phyloP scores from a whole-genome alignment of 2,888 invertebrate genomes.

The Meteorus cinctellus region DNA sequence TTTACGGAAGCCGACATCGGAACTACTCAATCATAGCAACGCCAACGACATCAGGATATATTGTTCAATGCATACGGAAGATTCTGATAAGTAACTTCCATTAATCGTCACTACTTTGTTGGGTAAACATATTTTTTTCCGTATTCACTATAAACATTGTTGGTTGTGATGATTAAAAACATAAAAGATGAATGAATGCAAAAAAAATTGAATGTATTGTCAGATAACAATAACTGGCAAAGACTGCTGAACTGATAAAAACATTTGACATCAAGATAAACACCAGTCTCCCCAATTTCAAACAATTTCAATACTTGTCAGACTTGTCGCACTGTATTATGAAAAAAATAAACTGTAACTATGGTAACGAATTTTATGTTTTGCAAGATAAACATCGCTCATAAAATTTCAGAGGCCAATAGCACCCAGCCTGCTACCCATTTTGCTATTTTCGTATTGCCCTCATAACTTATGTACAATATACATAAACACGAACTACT shows the following conservation, averaged over 20 bases:
- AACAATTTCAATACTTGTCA: too few relatives aligned
- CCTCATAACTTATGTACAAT: not conserved
- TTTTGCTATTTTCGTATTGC: slow-evolving; percentile 15
- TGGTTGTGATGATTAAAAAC: not conserved
- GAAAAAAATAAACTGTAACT: slow-evolving; percentile 3
- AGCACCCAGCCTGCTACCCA: not conserved
- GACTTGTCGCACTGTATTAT: too few relatives aligned
- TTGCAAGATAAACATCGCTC: slow-evolving; percentile 17
- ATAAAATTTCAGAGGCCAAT: slow-evolving; percentile 12
- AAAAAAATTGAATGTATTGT: not conserved
- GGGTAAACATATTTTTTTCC: not conserved
- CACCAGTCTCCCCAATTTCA: too few relatives aligned
- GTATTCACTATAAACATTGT: not conserved
- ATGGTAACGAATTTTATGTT: slow-evolving; percentile 18
- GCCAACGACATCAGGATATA: slow-evolving; percentile 14
- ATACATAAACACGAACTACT: slow-evolving; percentile 3
- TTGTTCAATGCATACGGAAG: not conserved
- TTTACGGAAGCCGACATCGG: slow-evolving; percentile 21
- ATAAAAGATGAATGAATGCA: not conserved
- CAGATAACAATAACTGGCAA: too few relatives aligned
- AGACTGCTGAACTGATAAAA: too few relatives aligned
- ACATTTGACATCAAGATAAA: too few relatives aligned
- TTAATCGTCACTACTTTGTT: not conserved
- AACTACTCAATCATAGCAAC: not conserved
- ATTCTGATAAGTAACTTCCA: too few relatives aligned